Conservation (phyloP, 2,888 invertebrate genomes). For the Boloria selene region DNA sequence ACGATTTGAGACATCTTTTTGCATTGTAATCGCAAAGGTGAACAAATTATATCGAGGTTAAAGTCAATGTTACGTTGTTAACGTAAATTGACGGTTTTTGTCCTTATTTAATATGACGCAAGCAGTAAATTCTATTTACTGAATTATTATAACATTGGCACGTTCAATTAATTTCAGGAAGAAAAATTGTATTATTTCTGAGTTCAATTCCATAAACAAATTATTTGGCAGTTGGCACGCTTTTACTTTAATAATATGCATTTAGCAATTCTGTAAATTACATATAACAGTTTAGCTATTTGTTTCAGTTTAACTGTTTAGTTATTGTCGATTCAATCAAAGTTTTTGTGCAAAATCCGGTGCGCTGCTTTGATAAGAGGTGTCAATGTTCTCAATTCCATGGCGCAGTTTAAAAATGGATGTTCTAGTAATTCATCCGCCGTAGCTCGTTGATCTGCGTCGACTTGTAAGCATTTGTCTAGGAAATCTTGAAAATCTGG, state of each 20-base stretch:
- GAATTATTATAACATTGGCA: constrained; percentile 7
- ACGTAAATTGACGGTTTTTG: not conserved
- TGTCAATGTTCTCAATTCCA: constrained; percentile 90
- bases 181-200: too few species aligned
- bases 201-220: too few species aligned
- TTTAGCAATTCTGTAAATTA: not conserved
- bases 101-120: not conserved
- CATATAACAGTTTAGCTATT: too few species aligned
- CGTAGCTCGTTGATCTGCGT: constrained; percentile 89
- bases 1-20: not conserved
- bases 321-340: constrained; percentile 54
- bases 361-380: constrained; percentile 96
- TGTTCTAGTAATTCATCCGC: constrained; percentile 90
- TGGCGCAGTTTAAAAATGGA: constrained; percentile 89
- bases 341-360: constrained; percentile 87
- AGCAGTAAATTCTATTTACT: too few species aligned
- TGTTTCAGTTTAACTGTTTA: too few species aligned
- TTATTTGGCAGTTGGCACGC: too few species aligned
- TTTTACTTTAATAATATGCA: not conserved
- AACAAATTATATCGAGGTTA: not conserved
- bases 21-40: constrained; percentile 3
- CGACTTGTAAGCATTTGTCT: constrained; percentile 93
- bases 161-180: not conserved
- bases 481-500: constrained; percentile 90
- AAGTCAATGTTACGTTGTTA: not conserved